Evolutionary conservation across 92 coral and sea anemone species (phyloP), one percentile per base, ranked within the genome.

Genomic region (Porites evermanni): DNA sequence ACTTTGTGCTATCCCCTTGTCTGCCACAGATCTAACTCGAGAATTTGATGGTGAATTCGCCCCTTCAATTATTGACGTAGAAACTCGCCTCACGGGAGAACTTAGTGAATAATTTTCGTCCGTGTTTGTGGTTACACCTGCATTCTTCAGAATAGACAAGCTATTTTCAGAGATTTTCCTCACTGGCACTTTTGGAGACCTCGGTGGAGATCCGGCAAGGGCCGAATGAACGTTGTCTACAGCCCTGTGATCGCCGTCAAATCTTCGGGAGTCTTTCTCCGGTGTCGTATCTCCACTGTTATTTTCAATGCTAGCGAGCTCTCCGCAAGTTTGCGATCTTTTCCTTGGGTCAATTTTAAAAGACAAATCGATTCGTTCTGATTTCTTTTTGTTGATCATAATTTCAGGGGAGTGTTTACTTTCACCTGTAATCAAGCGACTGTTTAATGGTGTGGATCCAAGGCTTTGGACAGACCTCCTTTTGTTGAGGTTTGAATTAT

Each of bases 311-410:
- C 44, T 68, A 58, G 18, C 18, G 12, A 24, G n/a, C 18, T 74
- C 68, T 32, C 47, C 77, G 54, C 7, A 24, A 67, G 67, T 68
- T 13, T 32, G 76, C 32, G 59, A 54, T 32, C 86, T 53, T 70
- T 14, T 32, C 52, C 29, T 38, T 1, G 69, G n/a, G 17, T 58
- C 77, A 2, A 56, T 12, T 4, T 70, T 72, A 38, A 81, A 72
- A 1, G 69, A 26, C 50, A 81, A 70, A 70, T 81, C 59, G 19
- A 81, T 81, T 38, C 70, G 53, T 53, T 81, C 77, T 14, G 77
- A 53, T 21, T 70, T 81, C 68, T 58, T 81, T 70, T 18, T 70
- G 23, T 32, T 67, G 26, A 23, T 29, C 67, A 10, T 24, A 26
- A 10, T 58, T 19, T 80, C 72, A 3, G 72, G 1, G 6, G 70